Percentiles rank a stretch among this genome's conserved stretches.
Conservation (phyloP, 64 coral and sea anemone genomes). For the Porites australiensis region DNA sequence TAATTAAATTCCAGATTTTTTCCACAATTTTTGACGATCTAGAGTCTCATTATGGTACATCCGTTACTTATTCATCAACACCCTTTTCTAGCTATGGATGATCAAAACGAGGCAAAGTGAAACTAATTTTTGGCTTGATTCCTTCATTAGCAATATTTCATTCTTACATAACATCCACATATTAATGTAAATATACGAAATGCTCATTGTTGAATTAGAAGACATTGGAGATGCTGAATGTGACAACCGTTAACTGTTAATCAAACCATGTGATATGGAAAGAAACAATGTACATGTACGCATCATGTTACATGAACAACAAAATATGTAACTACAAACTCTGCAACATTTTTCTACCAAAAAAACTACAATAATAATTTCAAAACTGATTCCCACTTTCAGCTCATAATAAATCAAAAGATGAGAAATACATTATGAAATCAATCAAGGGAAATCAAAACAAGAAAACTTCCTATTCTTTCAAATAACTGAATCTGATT, state of each 20-base stretch:
- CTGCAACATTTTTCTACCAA: no score
- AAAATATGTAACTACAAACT: no score
- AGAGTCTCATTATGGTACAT: no score
- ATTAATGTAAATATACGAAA: no score
- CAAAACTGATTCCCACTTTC: not conserved
- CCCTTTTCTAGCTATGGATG: not conserved
- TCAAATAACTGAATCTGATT: constrained; percentile 11
- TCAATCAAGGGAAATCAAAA: constrained; percentile 18
- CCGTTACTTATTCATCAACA: not conserved
- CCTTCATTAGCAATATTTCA: not conserved
- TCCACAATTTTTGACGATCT: not conserved
- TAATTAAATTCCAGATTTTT: not conserved
- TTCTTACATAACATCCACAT: no score
- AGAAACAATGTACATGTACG: no score
- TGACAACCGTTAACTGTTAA: no score
- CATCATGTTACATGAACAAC: no score
- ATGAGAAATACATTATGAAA: not conserved
- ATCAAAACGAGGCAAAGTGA: not conserved
- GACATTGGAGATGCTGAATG: no score
- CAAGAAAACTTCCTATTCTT: not conserved
- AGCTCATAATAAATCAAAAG: not conserved
- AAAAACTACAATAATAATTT: not conserved
- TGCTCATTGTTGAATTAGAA: no score
- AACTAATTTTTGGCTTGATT: not conserved
- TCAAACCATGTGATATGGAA: no score